Percentiles rank a stretch among this genome's conserved stretches.
Evolutionary conservation across 2,797 vertebrate species (phyloP).

Genomic region (Dermochelys coriacea): DNA sequence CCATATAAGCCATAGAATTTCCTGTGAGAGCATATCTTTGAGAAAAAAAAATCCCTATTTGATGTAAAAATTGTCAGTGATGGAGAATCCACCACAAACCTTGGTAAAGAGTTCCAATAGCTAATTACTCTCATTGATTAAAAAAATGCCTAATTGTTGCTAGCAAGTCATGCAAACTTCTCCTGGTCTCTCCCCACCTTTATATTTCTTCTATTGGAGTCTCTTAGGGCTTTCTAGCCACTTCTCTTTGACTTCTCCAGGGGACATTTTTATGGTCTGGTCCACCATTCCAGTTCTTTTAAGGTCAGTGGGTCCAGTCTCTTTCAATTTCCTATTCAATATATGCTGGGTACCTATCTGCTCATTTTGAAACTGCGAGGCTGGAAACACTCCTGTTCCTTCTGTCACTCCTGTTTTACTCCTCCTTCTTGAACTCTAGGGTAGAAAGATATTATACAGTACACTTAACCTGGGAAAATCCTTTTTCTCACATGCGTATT

Average conservation of each 20-base stretch:
- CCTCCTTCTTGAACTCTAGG: background rate
- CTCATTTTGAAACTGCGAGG: background rate
- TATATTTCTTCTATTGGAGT: background rate
- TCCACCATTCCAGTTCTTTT: background rate
- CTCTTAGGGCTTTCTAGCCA: background rate
- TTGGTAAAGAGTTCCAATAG: background rate
- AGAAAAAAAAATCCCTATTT: background rate
- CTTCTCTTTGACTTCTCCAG: background rate
- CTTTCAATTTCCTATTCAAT: background rate
- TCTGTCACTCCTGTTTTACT: background rate
- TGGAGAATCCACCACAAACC: background rate
- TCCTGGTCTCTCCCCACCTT: background rate
- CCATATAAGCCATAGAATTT: background rate
- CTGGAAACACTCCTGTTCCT: background rate
- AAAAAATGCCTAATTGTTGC: background rate
- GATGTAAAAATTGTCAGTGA: background rate
- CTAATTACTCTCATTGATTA: background rate
- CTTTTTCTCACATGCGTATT: background rate
- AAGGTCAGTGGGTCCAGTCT: background rate
- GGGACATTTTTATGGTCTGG: background rate
- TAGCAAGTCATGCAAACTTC: background rate
- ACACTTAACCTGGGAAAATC: background rate
- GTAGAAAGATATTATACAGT: too few species aligned
- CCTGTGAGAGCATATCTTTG: background rate
- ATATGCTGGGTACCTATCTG: background rate